Evolutionary conservation across 2,113 vertebrate genomes (phyloP), one percentile per base, ranked within the genome.

Genomic region (Calyptommatus sinebrachiatus): DNA sequence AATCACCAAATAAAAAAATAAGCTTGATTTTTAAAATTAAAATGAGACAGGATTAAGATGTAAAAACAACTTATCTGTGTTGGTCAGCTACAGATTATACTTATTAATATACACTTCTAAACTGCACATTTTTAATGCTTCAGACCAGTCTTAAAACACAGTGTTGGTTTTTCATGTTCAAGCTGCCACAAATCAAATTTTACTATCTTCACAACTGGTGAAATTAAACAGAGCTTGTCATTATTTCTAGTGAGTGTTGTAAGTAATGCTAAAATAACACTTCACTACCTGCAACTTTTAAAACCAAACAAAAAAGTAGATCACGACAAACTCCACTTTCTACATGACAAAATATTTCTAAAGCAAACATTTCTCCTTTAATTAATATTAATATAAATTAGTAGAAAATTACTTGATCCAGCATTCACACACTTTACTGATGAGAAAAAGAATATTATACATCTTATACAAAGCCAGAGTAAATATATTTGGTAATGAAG

Each of bases 401-500:
- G 85, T 75, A 76, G 66, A 82, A 89, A 90, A 73, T 84, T 85
- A 90, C 88, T 88, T 88, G 83, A 74, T 84, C 81, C 82, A 89
- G 85, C 78, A 85, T 79, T 75, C 77, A 83, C 87, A 85, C 83
- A 79, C 66, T 81, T 26, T 88, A 87, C 83, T 84, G 35, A 76
- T 79, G 57, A 71, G 77, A 85, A 81, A 78, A 50, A 82, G 71
- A 78, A 90, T 86, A 70, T 83, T 76, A 83, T 86, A 66, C 78
- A 14, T 76, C 73, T 63, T 84, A 82, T 76, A 75, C 82, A 60
- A 90, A 95, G 97, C 96, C 97, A 97, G 95, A 88, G 94, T 96
- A 98, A 99, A 99, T 96, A 98, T 83, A 97, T 97, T 97, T 94
- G 95, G 96, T 97, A 89, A 96, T 98, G 96, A 97, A 96, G 96